phyloP scores from a whole-genome alignment of 1,140 invertebrate species.

The Brachionus rubens region DNA sequence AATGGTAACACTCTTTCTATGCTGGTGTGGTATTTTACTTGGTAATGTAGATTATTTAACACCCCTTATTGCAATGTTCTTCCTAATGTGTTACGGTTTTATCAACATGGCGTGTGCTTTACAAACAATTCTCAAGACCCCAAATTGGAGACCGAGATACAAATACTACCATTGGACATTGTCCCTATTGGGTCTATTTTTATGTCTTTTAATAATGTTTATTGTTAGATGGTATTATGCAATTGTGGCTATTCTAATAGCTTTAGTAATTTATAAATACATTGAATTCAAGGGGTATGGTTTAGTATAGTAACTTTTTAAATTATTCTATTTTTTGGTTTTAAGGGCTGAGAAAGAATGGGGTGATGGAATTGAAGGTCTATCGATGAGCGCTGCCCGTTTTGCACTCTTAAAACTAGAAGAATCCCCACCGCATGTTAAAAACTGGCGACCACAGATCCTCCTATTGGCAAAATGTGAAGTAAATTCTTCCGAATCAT shows the following conservation, averaged over 20 bases:
- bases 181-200: slow-evolving; percentile 80
- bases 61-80: slow-evolving; percentile 73
- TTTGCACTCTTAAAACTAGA: slow-evolving; percentile 88
- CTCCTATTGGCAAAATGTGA: slow-evolving; percentile 69
- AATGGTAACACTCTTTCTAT: slow-evolving; percentile 83
- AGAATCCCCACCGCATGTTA: slow-evolving; percentile 86
- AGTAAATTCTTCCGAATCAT: slow-evolving; percentile 60
- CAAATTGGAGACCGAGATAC: slow-evolving; percentile 96
- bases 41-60: slow-evolving; percentile 65
- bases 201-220: slow-evolving; percentile 98
- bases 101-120: slow-evolving; percentile 96
- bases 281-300: slow-evolving; percentile 91
- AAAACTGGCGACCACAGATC: slow-evolving; percentile 97
- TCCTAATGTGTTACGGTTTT: slow-evolving; percentile 99
- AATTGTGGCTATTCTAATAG: slow-evolving; percentile 88
- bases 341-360: slow-evolving; percentile 95
- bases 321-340: background rate
- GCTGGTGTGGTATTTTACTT: slow-evolving; percentile 74
- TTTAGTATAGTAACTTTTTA: background rate
- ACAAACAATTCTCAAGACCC: slow-evolving; percentile 85
- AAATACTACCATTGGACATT: slow-evolving; percentile 97
- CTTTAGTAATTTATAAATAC: slow-evolving; percentile 95
- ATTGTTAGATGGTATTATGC: slow-evolving; percentile 99
- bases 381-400: slow-evolving; percentile 89
- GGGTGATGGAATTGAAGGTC: slow-evolving; percentile 96